These are phyloP conservation scores for Rhynchotus rufescens DNA, from an alignment of 2,797 vertebrate genomes.

Conservation along the genomic window DNA sequence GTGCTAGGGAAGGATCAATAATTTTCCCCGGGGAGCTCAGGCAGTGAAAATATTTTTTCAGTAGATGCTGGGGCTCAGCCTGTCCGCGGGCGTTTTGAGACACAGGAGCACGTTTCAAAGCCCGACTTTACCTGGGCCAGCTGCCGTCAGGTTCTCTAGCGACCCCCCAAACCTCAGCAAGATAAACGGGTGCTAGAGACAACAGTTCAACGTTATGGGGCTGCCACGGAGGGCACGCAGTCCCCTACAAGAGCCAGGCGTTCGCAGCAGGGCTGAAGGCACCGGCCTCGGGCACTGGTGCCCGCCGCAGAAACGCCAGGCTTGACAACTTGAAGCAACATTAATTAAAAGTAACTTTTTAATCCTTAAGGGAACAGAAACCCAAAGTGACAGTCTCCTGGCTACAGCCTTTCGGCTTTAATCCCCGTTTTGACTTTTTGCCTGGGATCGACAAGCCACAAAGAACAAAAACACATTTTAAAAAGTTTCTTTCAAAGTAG, in stretches of 20 bases:
- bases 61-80: background rate
- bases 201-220: background rate
- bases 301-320: background rate
- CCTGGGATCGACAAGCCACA: background rate
- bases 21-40: background rate
- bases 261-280: background rate
- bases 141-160: too few relatives aligned
- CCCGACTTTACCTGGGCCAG: background rate
- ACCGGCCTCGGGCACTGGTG: background rate
- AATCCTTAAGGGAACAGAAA: conserved; percentile 48
- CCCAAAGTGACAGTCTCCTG: conserved; percentile 49
- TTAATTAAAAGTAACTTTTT: conserved; percentile 66
- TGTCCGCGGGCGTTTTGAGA: fast-evolving
- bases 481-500: conserved; percentile 28
- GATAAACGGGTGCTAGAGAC: background rate
- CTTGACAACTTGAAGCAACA: conserved; percentile 46
- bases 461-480: conserved; percentile 51
- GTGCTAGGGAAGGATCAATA: background rate
- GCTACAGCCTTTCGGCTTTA: conserved; percentile 4
- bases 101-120: background rate
- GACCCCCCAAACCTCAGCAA: too few relatives aligned
- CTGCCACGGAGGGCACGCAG: background rate
- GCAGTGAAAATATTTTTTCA: conserved; percentile 56
- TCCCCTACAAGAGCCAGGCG: background rate
- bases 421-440: conserved; percentile 54